A percentile compares a stretch with the other conserved stretches of the same genome.
Evolutionary conservation across 2,888 invertebrate genomes (phyloP).

Genomic region (Phyllotreta striolata): DNA sequence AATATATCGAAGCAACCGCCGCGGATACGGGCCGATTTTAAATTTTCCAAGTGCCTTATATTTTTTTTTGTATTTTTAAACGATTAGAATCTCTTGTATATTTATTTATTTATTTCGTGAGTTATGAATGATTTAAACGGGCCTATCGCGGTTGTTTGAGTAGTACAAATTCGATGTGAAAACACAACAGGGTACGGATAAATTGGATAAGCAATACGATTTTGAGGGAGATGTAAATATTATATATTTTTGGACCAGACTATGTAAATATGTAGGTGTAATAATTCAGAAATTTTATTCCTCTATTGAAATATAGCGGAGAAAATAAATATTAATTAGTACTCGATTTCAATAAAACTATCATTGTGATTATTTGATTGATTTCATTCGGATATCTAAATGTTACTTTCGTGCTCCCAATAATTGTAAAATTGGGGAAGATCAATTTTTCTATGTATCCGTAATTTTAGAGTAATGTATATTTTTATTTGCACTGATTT

Average conservation of each 20-base stretch:
- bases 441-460: constrained; percentile 32
- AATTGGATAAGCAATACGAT: constrained; percentile 25
- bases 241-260: constrained; percentile 32
- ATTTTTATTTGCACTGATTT: constrained; percentile 50
- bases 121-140: neutral
- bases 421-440: constrained; percentile 21
- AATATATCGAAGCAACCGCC: constrained; percentile 6
- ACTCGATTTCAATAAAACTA: no score
- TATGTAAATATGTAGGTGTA: constrained; percentile 10
- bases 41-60: constrained; percentile 10
- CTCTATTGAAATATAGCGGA: neutral
- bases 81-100: neutral
- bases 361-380: no score
- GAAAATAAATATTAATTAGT: no score
- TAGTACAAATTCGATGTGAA: constrained; percentile 22
- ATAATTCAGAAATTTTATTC: constrained; percentile 1
- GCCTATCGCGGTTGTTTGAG: constrained; percentile 16
- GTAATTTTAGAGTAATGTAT: constrained; percentile 41
- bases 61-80: constrained; percentile 2
- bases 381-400: constrained; percentile 29
- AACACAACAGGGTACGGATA: constrained; percentile 21
- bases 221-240: constrained; percentile 22
- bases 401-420: constrained; percentile 39
- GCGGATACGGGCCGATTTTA: neutral
- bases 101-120: neutral